These are phyloP conservation scores for Aphidius colemani DNA, from an alignment of 2,888 invertebrate genomes.

Conservation along the genomic window DNA sequence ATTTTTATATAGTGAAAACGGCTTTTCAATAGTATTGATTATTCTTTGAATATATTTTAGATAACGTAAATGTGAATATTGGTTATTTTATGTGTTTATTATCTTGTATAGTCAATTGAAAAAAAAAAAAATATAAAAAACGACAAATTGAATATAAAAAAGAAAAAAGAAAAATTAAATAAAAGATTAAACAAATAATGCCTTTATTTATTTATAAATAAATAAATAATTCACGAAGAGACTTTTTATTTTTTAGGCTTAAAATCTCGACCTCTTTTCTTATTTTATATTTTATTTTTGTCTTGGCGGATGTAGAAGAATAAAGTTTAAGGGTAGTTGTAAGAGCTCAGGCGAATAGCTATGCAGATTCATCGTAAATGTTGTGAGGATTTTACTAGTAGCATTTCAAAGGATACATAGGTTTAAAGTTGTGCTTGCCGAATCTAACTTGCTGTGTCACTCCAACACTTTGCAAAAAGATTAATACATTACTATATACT, in stretches of 20 bases:
- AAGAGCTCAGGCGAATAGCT: slow-evolving; percentile 21
- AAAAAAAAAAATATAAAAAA: not conserved
- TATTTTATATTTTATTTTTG: too few relatives aligned
- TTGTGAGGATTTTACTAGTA: slow-evolving; percentile 14
- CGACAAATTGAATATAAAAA: slow-evolving; percentile 4
- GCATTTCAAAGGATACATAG: not conserved
- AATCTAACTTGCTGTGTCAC: slow-evolving; percentile 14
- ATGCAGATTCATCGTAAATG: slow-evolving; percentile 31
- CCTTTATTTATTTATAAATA: not conserved
- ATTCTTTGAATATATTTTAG: too few relatives aligned
- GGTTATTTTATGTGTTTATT: too few relatives aligned
- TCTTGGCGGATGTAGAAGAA: too few relatives aligned
- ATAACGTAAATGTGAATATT: too few relatives aligned
- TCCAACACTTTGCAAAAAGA: slow-evolving; percentile 13
- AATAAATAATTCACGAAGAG: slow-evolving; percentile 15
- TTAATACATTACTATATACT: slow-evolving; percentile 19
- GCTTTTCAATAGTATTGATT: too few relatives aligned
- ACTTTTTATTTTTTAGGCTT: slow-evolving; percentile 26
- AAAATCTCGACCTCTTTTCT: slow-evolving; percentile 18
- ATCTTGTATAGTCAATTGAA: not conserved
- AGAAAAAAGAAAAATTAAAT: slow-evolving; percentile 9
- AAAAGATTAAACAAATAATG: not conserved
- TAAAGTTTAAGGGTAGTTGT: too few relatives aligned
- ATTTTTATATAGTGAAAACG: not conserved
- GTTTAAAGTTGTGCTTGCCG: slow-evolving; percentile 21